Percentiles rank a stretch among this genome's conserved stretches.
Conservation (phyloP, 2,888 invertebrate species). For the Galerucella pusilla region DNA sequence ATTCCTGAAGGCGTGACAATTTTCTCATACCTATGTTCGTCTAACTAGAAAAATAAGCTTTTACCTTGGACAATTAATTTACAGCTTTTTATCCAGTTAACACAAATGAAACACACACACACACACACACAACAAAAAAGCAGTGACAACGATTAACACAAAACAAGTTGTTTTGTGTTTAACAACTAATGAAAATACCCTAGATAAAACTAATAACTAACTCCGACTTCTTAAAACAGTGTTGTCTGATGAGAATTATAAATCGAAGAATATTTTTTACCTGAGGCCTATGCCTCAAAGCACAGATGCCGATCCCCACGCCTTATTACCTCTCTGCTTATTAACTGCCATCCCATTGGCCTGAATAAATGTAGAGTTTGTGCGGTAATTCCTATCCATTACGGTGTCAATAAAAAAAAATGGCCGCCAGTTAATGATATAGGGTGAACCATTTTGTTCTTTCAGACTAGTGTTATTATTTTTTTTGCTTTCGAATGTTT, state of each 20-base stretch:
- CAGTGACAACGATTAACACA: background rate
- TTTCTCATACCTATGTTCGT: no score
- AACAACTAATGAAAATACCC: background rate
- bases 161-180: no score
- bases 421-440: slow-evolving; percentile 38
- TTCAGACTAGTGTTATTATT: slow-evolving; percentile 10
- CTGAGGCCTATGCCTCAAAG: slow-evolving; percentile 41
- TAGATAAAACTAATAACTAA: slow-evolving; percentile 3
- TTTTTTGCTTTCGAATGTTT: background rate
- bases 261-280: slow-evolving; percentile 51
- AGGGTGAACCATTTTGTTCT: slow-evolving; percentile 43
- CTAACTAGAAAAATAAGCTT: background rate
- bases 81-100: background rate
- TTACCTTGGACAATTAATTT: background rate
- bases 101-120: slow-evolving; percentile 1
- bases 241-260: slow-evolving; percentile 49
- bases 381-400: slow-evolving; percentile 43
- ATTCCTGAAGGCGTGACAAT: background rate
- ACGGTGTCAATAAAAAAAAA: slow-evolving; percentile 35
- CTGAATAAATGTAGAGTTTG: slow-evolving; percentile 46
- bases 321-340: slow-evolving; percentile 49
- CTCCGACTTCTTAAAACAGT: slow-evolving; percentile 13
- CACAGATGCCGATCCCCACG: slow-evolving; percentile 52
- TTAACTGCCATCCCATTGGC: slow-evolving; percentile 61
- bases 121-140: background rate